Percentiles rank a stretch among this genome's conserved stretches.
Evolutionary conservation across 2,113 vertebrate species (phyloP).

Genomic region (Saccopteryx leptura): DNA sequence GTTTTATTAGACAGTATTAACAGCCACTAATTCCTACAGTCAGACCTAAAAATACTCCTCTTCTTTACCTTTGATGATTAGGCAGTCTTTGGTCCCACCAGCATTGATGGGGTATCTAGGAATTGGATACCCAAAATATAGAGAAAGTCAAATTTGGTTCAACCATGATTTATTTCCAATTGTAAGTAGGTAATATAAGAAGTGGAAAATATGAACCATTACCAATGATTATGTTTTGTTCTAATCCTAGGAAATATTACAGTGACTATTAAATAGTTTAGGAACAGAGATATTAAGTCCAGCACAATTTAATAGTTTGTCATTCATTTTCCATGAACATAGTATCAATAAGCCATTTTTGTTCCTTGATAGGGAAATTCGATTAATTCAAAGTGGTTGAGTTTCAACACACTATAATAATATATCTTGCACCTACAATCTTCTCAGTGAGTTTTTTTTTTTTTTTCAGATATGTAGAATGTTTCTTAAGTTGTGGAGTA

Average conservation of each 20-base stretch:
- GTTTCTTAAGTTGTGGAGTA: not conserved
- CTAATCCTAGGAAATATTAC: not conserved
- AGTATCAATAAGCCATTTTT: not conserved
- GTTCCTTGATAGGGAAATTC: not conserved
- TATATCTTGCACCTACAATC: not conserved
- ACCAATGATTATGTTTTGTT: not conserved
- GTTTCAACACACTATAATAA: slow-evolving; percentile 10
- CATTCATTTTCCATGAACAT: not conserved
- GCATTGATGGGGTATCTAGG: not conserved
- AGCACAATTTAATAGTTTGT: not conserved
- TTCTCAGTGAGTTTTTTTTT: slow-evolving; percentile 2
- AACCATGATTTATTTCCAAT: not conserved
- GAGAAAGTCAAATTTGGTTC: not conserved
- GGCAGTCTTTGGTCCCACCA: not conserved
- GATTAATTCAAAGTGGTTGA: not conserved
- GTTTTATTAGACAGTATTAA: not conserved
- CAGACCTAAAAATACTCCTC: not conserved
- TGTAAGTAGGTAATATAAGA: not conserved
- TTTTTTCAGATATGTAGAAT: slow-evolving; percentile 29
- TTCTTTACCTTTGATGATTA: not conserved
- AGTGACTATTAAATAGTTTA: not conserved
- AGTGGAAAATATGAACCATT: not conserved
- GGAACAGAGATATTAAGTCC: not conserved
- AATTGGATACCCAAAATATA: not conserved
- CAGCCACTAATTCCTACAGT: not conserved